Base-by-base conservation (phyloP, 2,888 invertebrate genomes). In the Corythucha ciliata region DNA sequence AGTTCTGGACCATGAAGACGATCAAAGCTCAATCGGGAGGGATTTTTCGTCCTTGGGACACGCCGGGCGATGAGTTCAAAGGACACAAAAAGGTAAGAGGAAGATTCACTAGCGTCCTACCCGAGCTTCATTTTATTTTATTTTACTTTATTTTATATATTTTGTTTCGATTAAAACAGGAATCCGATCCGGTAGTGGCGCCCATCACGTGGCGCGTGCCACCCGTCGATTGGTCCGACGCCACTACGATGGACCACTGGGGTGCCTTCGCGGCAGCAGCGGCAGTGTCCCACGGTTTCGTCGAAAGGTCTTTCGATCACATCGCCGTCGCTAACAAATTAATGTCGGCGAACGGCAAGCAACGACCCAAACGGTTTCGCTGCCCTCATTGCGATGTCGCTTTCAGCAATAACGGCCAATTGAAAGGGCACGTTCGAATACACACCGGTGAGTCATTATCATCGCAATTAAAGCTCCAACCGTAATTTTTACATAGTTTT, bases 321-420 rank as follows among this genome's bases (percentile, higher is more conserved):
- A 29, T 33, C 4, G 22, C 34, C 8, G 48, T 49, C 10, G 49
- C 44, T 2, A 27, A 22, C 7, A 36, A 34, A 7, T 48, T 42
- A n/a, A 60, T 70, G 70, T 53, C 72, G 71, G 65, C 73, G 71
- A 72, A 73, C 71, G 46, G 72, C 47, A 86, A 89, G 63, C 80
- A 86, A 60, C 74, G 90, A 1, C 91, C 92, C 1, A 89, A 90
- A 69, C 89, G 89, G 64, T 93, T 92, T 69, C 81, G 87, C 60
- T 93, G 94, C 63, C 83, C 86, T 0, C 83, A 88, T 63, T 92
- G 92, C 65, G 79, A 86, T 60, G 87, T 88, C 1, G 88, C 87
- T 0, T 92, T 92, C 67, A 89, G 89, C n/a, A 92, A 92, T 67
- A 91, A 90, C 67, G 91, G 91, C 0, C 91, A 92, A 62, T 71